Conservation (phyloP, 2,113 vertebrate species). For the Telmatochromis sp. region DNA sequence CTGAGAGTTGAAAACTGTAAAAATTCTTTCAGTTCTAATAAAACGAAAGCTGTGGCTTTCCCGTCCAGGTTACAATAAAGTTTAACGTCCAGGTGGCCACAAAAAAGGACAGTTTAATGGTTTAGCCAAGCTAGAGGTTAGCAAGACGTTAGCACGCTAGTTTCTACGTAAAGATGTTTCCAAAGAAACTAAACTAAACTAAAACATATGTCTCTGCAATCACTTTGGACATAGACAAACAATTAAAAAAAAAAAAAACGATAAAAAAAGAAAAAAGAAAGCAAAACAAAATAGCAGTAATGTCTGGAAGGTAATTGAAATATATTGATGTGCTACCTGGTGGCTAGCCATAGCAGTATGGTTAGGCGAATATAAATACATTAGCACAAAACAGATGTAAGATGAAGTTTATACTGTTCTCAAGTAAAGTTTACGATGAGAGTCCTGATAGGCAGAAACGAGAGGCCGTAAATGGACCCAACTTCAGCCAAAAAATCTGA, state of each 20-base stretch:
- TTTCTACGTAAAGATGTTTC: neutral
- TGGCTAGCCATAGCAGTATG: neutral
- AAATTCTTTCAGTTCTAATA: neutral
- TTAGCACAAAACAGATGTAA: neutral
- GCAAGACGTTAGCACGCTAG: neutral
- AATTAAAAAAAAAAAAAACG: accelerated
- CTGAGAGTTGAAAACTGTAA: neutral
- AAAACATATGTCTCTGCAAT: neutral
- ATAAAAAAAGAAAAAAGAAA: neutral
- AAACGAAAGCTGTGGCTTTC: neutral
- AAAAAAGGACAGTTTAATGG: neutral
- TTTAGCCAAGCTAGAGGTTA: neutral
- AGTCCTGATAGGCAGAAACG: neutral
- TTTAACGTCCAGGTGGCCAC: neutral
- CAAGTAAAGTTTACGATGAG: neutral
- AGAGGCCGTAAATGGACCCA: neutral
- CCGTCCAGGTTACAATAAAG: neutral
- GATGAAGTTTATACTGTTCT: neutral
- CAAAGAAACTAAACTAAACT: neutral
- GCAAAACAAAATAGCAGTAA: neutral
- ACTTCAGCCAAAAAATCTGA: neutral
- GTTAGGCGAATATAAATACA: neutral
- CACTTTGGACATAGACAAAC: neutral
- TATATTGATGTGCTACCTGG: neutral
- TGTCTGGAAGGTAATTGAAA: neutral